Conservation (phyloP, 92 coral and sea anemone species). For the Epizoanthus illoricatus region DNA sequence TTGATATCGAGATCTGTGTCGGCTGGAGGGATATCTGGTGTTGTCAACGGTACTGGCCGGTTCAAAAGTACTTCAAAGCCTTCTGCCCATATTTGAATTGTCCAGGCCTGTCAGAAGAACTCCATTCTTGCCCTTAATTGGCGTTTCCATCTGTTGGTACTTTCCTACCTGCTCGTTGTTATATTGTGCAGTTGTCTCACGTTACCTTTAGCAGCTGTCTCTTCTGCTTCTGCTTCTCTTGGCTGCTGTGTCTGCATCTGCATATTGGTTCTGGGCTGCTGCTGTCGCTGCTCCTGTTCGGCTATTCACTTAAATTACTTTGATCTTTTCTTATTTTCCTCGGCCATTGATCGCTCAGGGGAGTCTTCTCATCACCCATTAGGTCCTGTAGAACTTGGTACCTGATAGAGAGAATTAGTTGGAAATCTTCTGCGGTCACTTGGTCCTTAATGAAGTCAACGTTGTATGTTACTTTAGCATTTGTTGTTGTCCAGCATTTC, state of each 20-base stretch:
- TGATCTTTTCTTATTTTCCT: background rate
- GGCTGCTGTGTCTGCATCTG: constrained; percentile 17
- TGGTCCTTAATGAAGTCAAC: constrained; percentile 35
- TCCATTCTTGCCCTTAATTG: constrained; percentile 35
- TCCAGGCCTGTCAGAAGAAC: constrained; percentile 29
- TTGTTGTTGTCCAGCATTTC: background rate
- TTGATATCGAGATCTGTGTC: background rate
- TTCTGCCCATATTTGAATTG: background rate
- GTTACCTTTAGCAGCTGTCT: background rate
- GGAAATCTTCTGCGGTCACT: constrained; percentile 2
- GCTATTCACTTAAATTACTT: constrained; percentile 8
- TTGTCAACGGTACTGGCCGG: background rate
- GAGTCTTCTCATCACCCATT: background rate
- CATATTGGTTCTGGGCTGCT: constrained; percentile 2
- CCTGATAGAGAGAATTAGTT: background rate
- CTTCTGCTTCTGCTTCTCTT: constrained; percentile 5
- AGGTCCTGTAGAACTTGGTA: constrained; percentile 4
- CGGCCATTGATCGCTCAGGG: background rate
- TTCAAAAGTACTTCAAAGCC: background rate
- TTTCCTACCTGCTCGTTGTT: background rate
- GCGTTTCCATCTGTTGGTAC: constrained; percentile 12
- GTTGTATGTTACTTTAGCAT: background rate
- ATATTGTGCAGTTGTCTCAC: background rate
- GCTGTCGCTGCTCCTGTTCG: constrained; percentile 5
- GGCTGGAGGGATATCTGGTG: constrained; percentile 14